phyloP scores from a whole-genome alignment of 1,140 invertebrate species.

The Subanguina moxae region DNA sequence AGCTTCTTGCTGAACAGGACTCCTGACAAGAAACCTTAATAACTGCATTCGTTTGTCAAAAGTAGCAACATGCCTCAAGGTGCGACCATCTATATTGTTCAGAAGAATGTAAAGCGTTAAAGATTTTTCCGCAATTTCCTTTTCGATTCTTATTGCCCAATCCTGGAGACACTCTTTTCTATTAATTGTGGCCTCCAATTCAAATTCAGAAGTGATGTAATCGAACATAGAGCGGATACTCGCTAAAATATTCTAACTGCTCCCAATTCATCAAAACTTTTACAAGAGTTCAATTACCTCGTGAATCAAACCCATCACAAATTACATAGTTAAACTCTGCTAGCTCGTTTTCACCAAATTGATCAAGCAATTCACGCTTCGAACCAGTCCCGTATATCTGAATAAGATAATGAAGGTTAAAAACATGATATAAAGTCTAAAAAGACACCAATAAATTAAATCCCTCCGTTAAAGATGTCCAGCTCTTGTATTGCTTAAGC shows the following conservation, averaged over 20 bases:
- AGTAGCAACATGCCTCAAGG: conserved; percentile 1
- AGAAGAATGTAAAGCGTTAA: conserved; percentile 12
- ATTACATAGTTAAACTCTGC: background rate
- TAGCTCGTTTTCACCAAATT: conserved; percentile 12
- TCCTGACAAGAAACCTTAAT: background rate
- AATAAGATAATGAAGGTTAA: conserved; percentile 4
- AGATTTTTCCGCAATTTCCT: background rate
- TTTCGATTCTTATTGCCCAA: background rate
- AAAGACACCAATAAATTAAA: conserved; percentile 14
- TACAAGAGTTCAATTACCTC: too few relatives aligned
- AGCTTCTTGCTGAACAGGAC: conserved; percentile 21
- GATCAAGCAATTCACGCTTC: conserved; percentile 19
- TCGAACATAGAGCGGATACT: conserved; percentile 15
- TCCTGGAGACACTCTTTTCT: background rate
- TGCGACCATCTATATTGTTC: conserved; percentile 18
- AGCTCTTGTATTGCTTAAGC: background rate
- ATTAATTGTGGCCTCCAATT: background rate
- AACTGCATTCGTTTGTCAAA: background rate
- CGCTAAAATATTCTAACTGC: background rate
- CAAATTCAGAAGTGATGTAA: conserved; percentile 6
- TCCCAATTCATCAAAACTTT: too few relatives aligned
- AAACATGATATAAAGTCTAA: conserved; percentile 11
- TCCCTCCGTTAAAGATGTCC: background rate
- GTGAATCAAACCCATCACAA: conserved; percentile 14
- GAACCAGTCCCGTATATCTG: conserved; percentile 26